A percentile compares a stretch with the other conserved stretches of the same genome.
Evolutionary conservation across 2,797 vertebrate genomes (phyloP).

Genomic region (Lacerta agilis): DNA sequence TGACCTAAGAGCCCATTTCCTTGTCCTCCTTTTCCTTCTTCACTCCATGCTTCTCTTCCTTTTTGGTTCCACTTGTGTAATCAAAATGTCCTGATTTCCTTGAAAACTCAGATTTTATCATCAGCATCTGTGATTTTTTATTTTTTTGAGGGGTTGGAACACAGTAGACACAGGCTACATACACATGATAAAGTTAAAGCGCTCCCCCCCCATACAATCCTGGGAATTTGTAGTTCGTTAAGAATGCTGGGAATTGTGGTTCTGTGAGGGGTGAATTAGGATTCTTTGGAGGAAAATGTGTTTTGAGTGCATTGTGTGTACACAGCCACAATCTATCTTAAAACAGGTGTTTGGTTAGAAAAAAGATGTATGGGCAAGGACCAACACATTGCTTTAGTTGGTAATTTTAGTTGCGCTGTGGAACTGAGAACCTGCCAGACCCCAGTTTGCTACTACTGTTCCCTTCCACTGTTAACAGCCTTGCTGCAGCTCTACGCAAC

Average conservation of each 20-base stretch:
- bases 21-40: not conserved
- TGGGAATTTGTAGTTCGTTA: too few relatives aligned
- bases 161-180: too few relatives aligned
- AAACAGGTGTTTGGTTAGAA: not conserved
- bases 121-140: not conserved
- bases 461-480: not conserved
- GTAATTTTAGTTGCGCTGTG: not conserved
- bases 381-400: not conserved
- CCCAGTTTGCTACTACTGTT: not conserved
- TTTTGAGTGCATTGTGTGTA: too few relatives aligned
- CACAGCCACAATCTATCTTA: too few relatives aligned
- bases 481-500: not conserved
- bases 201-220: too few relatives aligned
- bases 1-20: too few relatives aligned
- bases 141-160: too few relatives aligned
- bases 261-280: too few relatives aligned
- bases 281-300: too few relatives aligned
- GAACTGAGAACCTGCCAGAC: not conserved
- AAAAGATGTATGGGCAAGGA: not conserved
- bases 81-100: not conserved
- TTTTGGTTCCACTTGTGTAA: not conserved
- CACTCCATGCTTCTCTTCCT: not conserved
- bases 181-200: too few relatives aligned
- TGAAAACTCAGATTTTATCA: not conserved
- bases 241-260: too few relatives aligned